Evolutionary conservation across 2,888 invertebrate genomes (phyloP), one percentile per base, ranked within the genome.

Genomic region (Alloplasta piceator): DNA sequence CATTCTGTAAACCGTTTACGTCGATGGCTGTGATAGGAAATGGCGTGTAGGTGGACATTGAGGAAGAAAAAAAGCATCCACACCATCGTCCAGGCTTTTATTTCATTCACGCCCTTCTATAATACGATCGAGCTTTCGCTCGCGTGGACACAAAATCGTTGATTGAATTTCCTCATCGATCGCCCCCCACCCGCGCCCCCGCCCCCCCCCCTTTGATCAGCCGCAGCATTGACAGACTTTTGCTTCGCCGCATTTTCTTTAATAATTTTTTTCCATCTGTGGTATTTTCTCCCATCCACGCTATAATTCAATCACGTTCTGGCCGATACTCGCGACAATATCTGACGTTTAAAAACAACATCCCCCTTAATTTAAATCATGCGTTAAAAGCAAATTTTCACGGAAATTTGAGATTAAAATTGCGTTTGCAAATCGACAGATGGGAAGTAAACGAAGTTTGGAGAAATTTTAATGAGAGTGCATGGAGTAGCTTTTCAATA

Each of bases 131-230:
- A 56, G 55, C 43, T 72, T 61, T 58, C 63, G 58, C 64, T 50
- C 43, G 52, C 70, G 56, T 60, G 60, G 61, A 56, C 72, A 66
- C 77, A 38, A 16, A 68, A 67, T 68, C 80, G 71, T 63, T 63
- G 56, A 80, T 77, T 77, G 56, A 77, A 80, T 78, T 80, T 72
- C 16, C 77, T 68, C 77, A 77, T 80, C 80, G 72, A 67, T 52
- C 71, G 46, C 38, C 55, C 36, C 41, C 43, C 1, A 4, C n/a
- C n/a, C n/a, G n/a, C n/a, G n/a, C 55, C 36, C 41, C 43, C 1
- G 10, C 55, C 36, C 41, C 43, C 1, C 1, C 7, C 43, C 6
- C 7, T 4, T 9, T 6, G 1, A 26, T 4, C 36, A 16, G 6
- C 36, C 39, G 14, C 52, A 12, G 36, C 78, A 56, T 63, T 26